Evolutionary conservation across 2,113 vertebrate genomes (phyloP), one percentile per base, ranked within the genome.

Genomic region (Sceloporus undulatus): DNA sequence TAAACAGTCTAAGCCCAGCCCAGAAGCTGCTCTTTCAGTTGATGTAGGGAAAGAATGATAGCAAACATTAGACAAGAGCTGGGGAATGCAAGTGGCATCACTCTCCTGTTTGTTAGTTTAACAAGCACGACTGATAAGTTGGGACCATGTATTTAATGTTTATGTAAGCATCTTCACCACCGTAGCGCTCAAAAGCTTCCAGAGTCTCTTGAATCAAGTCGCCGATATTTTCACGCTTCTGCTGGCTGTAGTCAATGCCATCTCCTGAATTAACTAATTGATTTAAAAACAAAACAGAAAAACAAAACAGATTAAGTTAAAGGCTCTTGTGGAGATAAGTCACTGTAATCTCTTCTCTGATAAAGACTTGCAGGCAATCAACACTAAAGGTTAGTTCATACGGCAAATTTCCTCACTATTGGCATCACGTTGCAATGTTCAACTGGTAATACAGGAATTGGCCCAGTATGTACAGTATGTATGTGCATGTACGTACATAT

Each of bases 121-220:
- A 92, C 94, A 98, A 92, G 96, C 98, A 98, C 5, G 98, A 99
- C 95, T 98, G 92, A 0, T 99, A 99, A 91, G 98, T 99, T 86
- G 98, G 98, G 88, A 99, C 97, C 98, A 99, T 99, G 94, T 98
- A 98, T 95, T 99, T 99, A 95, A 99, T 99, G 95, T 99, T 98
- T 95, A 98, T 98, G 93, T 98, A 99, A 89, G 98, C 98, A 1
- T 97, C 95, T 75, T 98, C 96, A 62, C 98, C 98, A 23, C 98
- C 98, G 0, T 96, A 96, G 90, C 97, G 97, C 96, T 99, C 98
- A 52, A 99, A 97, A 91, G 97, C 95, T 92, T 98, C 97, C 96
- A 99, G 95, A 0, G 98, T 99, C 95, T 99, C 98, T 92, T 98
- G 95, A 95, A 99, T 98, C 93, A 99, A 97, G 91, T 98, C 98